Evolutionary conservation across 1,140 invertebrate species (phyloP).

Genomic region (Heliconius melpomene): DNA sequence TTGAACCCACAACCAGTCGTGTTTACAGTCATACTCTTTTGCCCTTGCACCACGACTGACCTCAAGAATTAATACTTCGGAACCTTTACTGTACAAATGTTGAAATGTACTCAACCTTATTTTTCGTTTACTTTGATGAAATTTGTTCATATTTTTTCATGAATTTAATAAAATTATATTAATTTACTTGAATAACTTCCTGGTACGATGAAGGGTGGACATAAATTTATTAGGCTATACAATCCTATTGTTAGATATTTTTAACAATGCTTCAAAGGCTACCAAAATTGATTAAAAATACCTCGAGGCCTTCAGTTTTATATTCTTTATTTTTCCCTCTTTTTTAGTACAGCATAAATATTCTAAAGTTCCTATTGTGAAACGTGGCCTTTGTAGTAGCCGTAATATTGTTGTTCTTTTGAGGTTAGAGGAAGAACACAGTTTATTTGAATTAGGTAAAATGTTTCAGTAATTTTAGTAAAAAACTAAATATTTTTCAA

Average conservation of each 20-base stretch:
- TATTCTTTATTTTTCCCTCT: background rate
- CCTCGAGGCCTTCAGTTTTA: background rate
- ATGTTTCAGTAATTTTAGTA: background rate
- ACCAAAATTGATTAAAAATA: background rate
- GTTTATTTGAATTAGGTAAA: background rate
- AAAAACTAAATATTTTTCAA: too few species aligned
- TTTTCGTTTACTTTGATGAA: conserved; percentile 10
- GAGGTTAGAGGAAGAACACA: background rate
- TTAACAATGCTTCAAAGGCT: background rate
- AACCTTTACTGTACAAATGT: background rate
- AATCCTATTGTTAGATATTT: background rate
- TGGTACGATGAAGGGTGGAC: background rate
- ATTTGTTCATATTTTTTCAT: background rate
- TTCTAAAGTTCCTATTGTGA: background rate
- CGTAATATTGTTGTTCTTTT: background rate
- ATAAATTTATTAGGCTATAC: background rate
- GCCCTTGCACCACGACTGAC: too few species aligned
- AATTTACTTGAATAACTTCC: background rate
- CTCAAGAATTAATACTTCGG: background rate
- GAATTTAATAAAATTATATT: conserved; percentile 15
- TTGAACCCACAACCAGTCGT: too few species aligned
- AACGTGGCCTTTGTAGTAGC: background rate
- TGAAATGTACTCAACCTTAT: background rate
- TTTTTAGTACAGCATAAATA: too few species aligned
- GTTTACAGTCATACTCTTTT: too few species aligned